A percentile compares a stretch with the other conserved stretches of the same genome.
Evolutionary conservation across 2,797 vertebrate species (phyloP).

Genomic region (Sphenopsis melanotis): DNA sequence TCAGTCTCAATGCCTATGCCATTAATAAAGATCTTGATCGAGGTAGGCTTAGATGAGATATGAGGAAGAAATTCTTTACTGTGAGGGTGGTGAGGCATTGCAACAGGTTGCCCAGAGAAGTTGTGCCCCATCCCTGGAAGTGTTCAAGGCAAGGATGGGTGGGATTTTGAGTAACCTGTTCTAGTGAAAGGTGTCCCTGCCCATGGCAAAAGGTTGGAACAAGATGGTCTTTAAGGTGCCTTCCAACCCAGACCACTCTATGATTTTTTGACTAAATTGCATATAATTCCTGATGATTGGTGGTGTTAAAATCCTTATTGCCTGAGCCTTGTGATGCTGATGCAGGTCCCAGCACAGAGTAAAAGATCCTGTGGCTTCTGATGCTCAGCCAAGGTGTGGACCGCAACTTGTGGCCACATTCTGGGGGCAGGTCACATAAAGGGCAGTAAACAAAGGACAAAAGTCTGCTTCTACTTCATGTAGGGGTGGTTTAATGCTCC

Average conservation of each 20-base stretch:
- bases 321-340: background rate
- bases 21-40: background rate
- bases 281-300: background rate
- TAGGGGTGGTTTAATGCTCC: background rate
- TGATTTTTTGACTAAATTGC: background rate
- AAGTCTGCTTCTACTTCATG: background rate
- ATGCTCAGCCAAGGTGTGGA: background rate
- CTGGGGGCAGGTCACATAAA: background rate
- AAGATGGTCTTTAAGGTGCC: background rate
- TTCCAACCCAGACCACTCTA: background rate
- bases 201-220: background rate
- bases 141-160: background rate
- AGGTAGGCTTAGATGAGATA: background rate
- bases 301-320: background rate
- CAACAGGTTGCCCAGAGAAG: background rate
- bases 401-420: background rate
- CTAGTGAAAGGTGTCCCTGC: background rate
- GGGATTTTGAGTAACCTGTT: background rate
- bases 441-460: background rate
- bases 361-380: background rate
- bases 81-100: background rate
- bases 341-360: accelerated
- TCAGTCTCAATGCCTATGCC: background rate
- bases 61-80: background rate
- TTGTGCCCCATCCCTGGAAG: background rate